A percentile compares a stretch with the other conserved stretches of the same genome.
phyloP scores from a whole-genome alignment of 2,113 vertebrate genomes.

The Poeciliopsis turrubarensis region DNA sequence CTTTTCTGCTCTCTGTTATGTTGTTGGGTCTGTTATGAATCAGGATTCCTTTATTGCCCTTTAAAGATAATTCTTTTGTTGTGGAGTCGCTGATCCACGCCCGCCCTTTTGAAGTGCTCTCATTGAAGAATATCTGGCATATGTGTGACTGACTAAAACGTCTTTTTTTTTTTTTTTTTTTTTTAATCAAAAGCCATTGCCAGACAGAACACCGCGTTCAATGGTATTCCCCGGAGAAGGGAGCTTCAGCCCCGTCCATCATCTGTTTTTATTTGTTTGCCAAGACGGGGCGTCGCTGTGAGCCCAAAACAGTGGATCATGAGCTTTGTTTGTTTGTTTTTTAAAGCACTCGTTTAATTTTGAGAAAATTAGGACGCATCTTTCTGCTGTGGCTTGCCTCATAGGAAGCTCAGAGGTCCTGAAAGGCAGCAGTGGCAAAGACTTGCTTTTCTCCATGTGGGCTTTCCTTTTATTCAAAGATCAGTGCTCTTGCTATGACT shows the following conservation, averaged over 20 bases:
- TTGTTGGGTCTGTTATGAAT: conserved; percentile 52
- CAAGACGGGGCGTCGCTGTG: conserved; percentile 11
- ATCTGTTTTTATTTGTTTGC: conserved; percentile 38
- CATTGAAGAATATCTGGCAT: conserved; percentile 41
- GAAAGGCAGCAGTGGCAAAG: background rate
- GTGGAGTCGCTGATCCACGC: conserved; percentile 34
- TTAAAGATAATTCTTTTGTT: conserved; percentile 58
- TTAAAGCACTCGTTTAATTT: conserved; percentile 3
- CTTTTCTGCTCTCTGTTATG: background rate
- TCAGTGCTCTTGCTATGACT: background rate
- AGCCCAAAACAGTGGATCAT: background rate
- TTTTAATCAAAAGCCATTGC: conserved; percentile 55
- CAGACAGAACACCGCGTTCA: conserved; percentile 31
- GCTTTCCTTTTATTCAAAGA: background rate
- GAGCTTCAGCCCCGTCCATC: conserved; percentile 38
- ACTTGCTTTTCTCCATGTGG: background rate
- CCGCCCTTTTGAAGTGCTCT: conserved; percentile 54
- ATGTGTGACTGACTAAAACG: conserved; percentile 51
- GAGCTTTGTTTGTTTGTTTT: background rate
- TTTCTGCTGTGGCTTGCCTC: background rate
- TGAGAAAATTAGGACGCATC: background rate
- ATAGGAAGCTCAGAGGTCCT: background rate
- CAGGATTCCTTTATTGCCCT: conserved; percentile 57
- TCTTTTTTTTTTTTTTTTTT: conserved; percentile 5
- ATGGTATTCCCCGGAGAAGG: conserved; percentile 15